These are phyloP conservation scores for Dromius quadrimaculatus DNA, from an alignment of 2,888 invertebrate species.

Conservation along the genomic window DNA sequence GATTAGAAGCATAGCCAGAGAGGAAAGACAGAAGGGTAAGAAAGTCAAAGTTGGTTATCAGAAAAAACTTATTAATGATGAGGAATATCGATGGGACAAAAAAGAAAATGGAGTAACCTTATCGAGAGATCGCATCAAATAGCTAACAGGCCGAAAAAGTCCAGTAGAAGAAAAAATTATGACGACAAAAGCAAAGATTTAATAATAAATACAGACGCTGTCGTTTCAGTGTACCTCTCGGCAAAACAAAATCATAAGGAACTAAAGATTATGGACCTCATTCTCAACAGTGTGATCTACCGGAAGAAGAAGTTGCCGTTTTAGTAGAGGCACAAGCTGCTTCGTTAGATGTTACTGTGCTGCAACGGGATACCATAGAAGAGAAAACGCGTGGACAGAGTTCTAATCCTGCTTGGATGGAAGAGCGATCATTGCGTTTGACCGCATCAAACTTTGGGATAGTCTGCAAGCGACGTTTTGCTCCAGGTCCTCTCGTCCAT, in stretches of 20 bases:
- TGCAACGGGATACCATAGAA: not conserved
- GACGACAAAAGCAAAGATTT: no score
- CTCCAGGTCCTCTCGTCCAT: not conserved
- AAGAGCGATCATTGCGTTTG: not conserved
- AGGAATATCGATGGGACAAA: no score
- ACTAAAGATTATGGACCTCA: not conserved
- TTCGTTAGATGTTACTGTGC: not conserved
- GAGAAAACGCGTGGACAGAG: not conserved
- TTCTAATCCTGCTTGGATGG: not conserved
- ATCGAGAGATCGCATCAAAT: no score
- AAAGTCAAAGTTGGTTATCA: no score
- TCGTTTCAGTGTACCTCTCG: not conserved
- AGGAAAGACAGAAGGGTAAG: no score
- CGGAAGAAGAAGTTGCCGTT: not conserved
- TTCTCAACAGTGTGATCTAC: not conserved
- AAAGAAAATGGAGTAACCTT: no score
- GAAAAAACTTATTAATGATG: no score
- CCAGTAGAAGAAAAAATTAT: no score
- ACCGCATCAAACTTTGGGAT: not conserved
- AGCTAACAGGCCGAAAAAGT: no score
- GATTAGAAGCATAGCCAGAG: no score
- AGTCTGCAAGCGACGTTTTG: not conserved
- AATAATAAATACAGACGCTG: not conserved
- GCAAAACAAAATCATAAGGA: not conserved
- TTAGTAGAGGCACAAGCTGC: not conserved